Conservation (phyloP, 2,888 invertebrate species). For the Lepeophtheirus nordmannii region DNA sequence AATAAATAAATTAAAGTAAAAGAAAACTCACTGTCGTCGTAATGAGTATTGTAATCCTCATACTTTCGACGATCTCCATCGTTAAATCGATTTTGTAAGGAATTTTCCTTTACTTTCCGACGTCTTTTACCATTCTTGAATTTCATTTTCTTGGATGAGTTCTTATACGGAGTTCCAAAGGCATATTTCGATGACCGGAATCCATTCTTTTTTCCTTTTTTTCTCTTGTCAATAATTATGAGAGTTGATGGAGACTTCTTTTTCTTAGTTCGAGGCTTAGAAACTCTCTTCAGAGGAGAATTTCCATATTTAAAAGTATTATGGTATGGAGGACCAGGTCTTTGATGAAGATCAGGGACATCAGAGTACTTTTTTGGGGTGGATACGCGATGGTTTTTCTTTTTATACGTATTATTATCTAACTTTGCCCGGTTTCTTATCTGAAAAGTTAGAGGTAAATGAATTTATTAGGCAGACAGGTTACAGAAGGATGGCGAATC, state of each 20-base stretch:
- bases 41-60: too few relatives aligned
- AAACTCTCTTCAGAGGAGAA: not conserved
- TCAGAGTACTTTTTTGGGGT: not conserved
- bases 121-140: not conserved
- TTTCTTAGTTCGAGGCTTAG: not conserved
- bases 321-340: not conserved
- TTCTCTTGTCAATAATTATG: not conserved
- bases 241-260: not conserved
- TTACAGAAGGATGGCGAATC: not conserved
- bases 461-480: not conserved
- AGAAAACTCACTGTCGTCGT: too few relatives aligned
- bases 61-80: too few relatives aligned
- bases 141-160: too few relatives aligned
- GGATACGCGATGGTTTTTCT: not conserved
- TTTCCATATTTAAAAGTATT: not conserved
- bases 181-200: too few relatives aligned
- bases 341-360: not conserved
- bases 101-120: not conserved
- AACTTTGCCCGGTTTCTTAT: not conserved
- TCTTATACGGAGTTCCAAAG: too few relatives aligned
- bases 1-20: too few relatives aligned
- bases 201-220: not conserved
- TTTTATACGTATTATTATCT: not conserved
- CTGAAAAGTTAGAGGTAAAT: not conserved
- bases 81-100: not conserved